Base-by-base conservation (phyloP, 2,797 vertebrate species). In the Neosalanx taihuensis region DNA sequence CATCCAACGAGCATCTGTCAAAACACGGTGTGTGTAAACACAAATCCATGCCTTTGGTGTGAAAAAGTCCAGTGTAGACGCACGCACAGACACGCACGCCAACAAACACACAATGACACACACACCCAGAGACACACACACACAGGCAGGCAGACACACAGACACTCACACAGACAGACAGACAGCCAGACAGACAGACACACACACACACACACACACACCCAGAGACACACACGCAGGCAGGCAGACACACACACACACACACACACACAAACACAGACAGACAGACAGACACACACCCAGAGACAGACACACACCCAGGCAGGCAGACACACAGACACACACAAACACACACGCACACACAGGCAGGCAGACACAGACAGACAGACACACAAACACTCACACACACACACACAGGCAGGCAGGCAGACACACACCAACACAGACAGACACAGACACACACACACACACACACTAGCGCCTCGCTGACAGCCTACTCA, bases 1-100 rank as follows among this genome's bases (percentile, higher is more conserved):
- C 86, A 0, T 78, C 82, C 23, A 64, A 82, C 1, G 74, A 15
- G 76, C 92, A 83, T 46, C 78, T 95, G 65, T 46, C 4, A 56
- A 17, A 18, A 72, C 3, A 64, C 9, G 6, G n/a, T 5, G 18
- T 5, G 5, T 56, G 18, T n/a, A 18, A 17, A 56, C 5, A 5
- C 6, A 56, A 15, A 0, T 20, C 41, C 41, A 46, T 13, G 41
- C 41, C 10, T 9, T 46, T 46, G 41, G 41, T 12, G 41, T 46
- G 12, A 30, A 71, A 18, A 23, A 61, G 23, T 46, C 26, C 10
- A 33, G 26, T 31, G n/a, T 30, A 59, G 5, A 6, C 20, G 6
- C 57, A 26, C 57, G 26, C 35, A 37, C 35, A 37, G 6, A 57
- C 0, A 9, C 53, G 26, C n/a, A 6, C 20, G 6, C 57, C 23